phyloP scores from a whole-genome alignment of 2,113 vertebrate genomes.

The Urocolius indicus region DNA sequence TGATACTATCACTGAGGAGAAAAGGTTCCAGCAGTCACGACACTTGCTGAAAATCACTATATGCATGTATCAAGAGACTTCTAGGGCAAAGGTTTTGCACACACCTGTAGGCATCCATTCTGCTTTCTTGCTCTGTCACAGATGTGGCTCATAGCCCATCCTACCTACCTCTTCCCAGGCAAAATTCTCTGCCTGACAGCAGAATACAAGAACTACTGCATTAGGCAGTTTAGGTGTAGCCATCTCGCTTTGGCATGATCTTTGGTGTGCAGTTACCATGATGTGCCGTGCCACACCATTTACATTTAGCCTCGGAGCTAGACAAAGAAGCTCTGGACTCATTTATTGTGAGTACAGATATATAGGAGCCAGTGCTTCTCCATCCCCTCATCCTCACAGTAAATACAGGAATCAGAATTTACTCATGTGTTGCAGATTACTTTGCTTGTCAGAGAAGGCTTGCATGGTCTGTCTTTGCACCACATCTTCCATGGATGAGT shows the following conservation, averaged over 20 bases:
- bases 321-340: neutral
- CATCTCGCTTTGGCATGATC: neutral
- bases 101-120: accelerated
- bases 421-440: constrained; percentile 7
- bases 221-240: neutral
- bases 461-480: neutral
- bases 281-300: neutral
- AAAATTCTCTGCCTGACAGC: neutral
- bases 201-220: neutral
- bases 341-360: neutral
- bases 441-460: constrained; percentile 16
- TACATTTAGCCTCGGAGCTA: neutral
- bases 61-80: neutral
- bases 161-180: neutral
- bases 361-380: neutral
- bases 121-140: neutral
- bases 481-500: constrained; percentile 11
- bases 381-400: neutral
- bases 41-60: neutral
- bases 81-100: neutral
- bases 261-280: accelerated
- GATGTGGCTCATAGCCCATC: neutral
- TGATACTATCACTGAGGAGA: neutral
- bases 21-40: neutral
- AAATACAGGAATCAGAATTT: constrained; percentile 2